These are phyloP conservation scores for Drosophila fulvimacula DNA, from an alignment of 2,888 invertebrate genomes.

Conservation along the genomic window DNA sequence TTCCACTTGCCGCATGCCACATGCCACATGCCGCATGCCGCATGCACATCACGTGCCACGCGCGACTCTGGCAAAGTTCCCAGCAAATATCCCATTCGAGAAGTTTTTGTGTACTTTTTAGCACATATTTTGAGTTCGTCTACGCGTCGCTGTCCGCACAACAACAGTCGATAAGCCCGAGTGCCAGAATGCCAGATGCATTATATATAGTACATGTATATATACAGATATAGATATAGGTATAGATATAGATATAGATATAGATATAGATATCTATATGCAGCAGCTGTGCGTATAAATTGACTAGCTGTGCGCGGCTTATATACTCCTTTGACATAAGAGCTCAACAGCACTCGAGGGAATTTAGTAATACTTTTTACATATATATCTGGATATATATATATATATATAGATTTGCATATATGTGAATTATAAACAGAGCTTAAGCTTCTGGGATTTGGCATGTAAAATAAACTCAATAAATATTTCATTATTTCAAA, in stretches of 20 bases:
- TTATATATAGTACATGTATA: constrained; percentile 16
- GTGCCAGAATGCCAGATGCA: constrained; percentile 14
- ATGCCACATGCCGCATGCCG: constrained; percentile 31
- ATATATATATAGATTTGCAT: background rate
- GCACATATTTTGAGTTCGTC: constrained; percentile 65
- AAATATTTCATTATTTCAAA: background rate
- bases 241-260: background rate
- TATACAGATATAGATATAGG: background rate
- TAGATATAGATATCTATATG: background rate
- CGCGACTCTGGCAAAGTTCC: constrained; percentile 64
- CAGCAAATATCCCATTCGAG: constrained; percentile 63
- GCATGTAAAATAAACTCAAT: background rate
- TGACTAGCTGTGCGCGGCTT: background rate
- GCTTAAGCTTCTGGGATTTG: background rate
- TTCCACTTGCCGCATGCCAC: constrained; percentile 13
- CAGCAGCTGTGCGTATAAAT: background rate
- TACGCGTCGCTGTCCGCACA: constrained; percentile 26
- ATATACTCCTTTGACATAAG: constrained; percentile 21
- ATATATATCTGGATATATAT: background rate
- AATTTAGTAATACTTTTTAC: background rate
- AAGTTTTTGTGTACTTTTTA: constrained; percentile 68
- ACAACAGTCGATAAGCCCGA: constrained; percentile 31
- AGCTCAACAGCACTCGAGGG: background rate
- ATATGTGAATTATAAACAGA: no score
- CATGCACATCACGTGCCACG: constrained; percentile 71